A percentile compares a stretch with the other conserved stretches of the same genome.
These are phyloP conservation scores for Calliscelio sp. DNA, from an alignment of 2,888 invertebrate genomes.

Conservation along the genomic window DNA sequence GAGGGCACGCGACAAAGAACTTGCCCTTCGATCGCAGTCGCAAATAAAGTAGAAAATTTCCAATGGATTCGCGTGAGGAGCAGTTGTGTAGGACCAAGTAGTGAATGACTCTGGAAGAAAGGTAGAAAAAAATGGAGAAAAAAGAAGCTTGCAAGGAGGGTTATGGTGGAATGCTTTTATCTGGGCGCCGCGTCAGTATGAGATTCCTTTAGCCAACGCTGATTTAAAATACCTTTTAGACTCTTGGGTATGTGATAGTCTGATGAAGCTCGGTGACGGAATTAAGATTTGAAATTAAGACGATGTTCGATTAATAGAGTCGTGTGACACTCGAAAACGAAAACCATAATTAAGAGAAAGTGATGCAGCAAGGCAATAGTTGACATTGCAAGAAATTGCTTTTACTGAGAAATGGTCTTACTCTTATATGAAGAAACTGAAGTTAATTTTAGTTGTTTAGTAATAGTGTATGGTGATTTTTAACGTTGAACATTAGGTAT, in stretches of 20 bases:
- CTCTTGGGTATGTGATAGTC: constrained; percentile 61
- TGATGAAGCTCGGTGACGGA: constrained; percentile 69
- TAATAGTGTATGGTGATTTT: too few relatives aligned
- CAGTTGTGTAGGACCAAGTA: constrained; percentile 55
- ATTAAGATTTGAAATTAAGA: constrained; percentile 75
- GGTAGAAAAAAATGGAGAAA: constrained; percentile 52
- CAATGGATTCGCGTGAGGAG: constrained; percentile 60
- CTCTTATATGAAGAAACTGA: too few relatives aligned
- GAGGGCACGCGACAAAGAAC: constrained; percentile 70
- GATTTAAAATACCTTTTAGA: constrained; percentile 84
- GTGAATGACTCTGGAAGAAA: constrained; percentile 71
- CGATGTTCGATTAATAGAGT: constrained; percentile 43
- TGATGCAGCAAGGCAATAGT: too few relatives aligned
- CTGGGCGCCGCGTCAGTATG: constrained; percentile 83
- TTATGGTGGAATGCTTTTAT: constrained; percentile 84
- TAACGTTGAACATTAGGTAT: background rate
- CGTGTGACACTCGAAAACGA: too few relatives aligned
- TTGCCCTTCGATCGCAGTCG: constrained; percentile 61
- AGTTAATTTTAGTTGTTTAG: too few relatives aligned
- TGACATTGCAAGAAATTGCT: too few relatives aligned
- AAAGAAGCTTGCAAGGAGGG: constrained; percentile 68
- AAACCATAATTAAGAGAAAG: too few relatives aligned
- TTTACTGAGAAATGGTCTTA: too few relatives aligned
- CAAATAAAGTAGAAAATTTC: constrained; percentile 72
- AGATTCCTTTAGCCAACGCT: constrained; percentile 84